These are phyloP conservation scores for Parascotia fuliginaria DNA, from an alignment of 2,888 invertebrate species.

Conservation along the genomic window DNA sequence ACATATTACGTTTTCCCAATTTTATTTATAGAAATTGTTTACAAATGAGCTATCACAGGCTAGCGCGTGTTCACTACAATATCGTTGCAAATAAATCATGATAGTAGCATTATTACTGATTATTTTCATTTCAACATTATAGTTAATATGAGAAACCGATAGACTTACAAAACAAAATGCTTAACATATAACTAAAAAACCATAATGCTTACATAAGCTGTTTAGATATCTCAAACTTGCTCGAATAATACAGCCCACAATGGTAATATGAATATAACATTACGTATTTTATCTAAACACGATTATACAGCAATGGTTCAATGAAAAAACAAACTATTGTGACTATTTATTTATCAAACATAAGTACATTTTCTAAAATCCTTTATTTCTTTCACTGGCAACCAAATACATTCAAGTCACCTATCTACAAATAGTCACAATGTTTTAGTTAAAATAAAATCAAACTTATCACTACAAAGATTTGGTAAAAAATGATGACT, in stretches of 20 bases:
- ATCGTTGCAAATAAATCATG: slow-evolving; percentile 41
- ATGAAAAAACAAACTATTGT: slow-evolving; percentile 48
- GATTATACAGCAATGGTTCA: slow-evolving; percentile 14
- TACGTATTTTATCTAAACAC: slow-evolving; percentile 21
- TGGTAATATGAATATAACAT: slow-evolving; percentile 23
- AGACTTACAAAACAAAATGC: slow-evolving; percentile 25
- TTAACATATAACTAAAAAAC: slow-evolving; percentile 27
- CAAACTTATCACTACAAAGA: slow-evolving; percentile 58
- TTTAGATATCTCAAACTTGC: slow-evolving; percentile 18
- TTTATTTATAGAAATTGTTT: slow-evolving; percentile 75
- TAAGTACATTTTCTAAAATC: slow-evolving; percentile 42
- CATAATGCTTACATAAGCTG: slow-evolving; percentile 18
- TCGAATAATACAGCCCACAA: not conserved
- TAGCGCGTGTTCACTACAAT: slow-evolving; percentile 60
- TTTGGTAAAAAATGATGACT: slow-evolving; percentile 73
- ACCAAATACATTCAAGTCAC: not conserved
- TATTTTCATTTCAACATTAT: slow-evolving; percentile 14
- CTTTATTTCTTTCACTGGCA: not conserved
- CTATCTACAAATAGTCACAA: slow-evolving; percentile 56
- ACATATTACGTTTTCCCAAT: slow-evolving; percentile 46
- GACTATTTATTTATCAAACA: slow-evolving; percentile 46
- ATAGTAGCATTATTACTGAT: slow-evolving; percentile 27
- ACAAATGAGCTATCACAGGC: slow-evolving; percentile 81
- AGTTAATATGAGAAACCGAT: slow-evolving; percentile 25
- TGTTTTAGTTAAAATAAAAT: slow-evolving; percentile 46